Evolutionary conservation across 2,113 vertebrate species (phyloP), one percentile per base, ranked within the genome.

Genomic region (Aleadryas rufinucha): DNA sequence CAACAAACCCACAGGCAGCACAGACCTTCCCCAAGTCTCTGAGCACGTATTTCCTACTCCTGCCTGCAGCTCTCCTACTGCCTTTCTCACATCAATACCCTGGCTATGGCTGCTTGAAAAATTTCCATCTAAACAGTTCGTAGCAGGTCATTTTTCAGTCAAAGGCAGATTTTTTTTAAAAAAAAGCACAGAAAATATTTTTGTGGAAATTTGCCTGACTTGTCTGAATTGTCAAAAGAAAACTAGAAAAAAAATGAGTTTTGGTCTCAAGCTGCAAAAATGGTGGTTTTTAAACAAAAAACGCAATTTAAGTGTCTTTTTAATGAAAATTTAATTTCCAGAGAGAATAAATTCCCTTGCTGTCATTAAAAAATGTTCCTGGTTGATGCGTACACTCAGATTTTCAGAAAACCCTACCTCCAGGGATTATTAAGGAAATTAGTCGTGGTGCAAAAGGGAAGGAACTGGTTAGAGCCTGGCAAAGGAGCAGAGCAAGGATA

Each of bases 101-200:
- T 28, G 61, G 49, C 45, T 37, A 14, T 0, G 0, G 65, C 63
- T 54, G 59, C 50, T 84, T 49, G 78, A 92, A 94, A 88, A 76
- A 80, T 54, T 69, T 80, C 63, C 37, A 82, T 53, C 63, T 49
- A 39, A 93, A 63, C 41, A 60, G 45, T 52, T 91, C 14, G 5
- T 68, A 91, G 53, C 77, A 89, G 77, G 76, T 72, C 27, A 85
- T 89, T 95, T 85, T 93, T 93, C 91, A 93, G 70, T 45, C 24
- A 74, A 93, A 66, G 66, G 64, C 6, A 96, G 42, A 72, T 37
- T 52, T 7, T 22, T 23, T 59, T n/a, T 22, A 39, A 39, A 5
- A 9, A 44, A 9, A 44, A 16, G 9, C 11, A 59, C 7, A 89
- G 30, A 87, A 90, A 27, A 42, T 35, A 47, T 54, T 61, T 57